Evolutionary conservation across 2,797 vertebrate species (phyloP).

Genomic region (Sebastes melanostomus): DNA sequence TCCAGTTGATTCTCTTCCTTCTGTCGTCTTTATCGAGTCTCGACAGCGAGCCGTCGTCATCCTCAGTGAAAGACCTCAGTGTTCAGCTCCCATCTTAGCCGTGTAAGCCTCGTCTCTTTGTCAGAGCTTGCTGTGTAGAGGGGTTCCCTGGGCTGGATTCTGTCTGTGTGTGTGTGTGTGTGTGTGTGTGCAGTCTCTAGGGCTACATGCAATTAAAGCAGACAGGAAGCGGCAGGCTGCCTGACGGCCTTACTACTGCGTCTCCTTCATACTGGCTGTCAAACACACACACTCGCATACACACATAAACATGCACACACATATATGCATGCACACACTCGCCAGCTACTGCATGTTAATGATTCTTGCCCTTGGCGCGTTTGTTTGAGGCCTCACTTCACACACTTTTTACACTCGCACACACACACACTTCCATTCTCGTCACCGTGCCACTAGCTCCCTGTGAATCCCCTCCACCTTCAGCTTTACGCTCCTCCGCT

Average conservation of each 20-base stretch:
- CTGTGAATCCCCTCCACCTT: conserved; percentile 9
- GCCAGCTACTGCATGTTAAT: conserved; percentile 60
- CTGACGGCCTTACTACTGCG: conserved; percentile 61
- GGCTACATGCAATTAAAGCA: conserved; percentile 74
- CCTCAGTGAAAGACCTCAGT: conserved; percentile 46
- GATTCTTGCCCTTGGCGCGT: conserved; percentile 49
- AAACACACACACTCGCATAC: conserved; percentile 31
- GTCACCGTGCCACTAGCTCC: conserved; percentile 5
- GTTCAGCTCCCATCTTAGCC: conserved; percentile 68
- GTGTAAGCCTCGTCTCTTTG: conserved; percentile 66
- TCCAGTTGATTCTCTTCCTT: conserved; percentile 19
- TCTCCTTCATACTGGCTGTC: conserved; percentile 57
- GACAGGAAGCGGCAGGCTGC: conserved; percentile 68
- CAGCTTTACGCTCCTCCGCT: background rate
- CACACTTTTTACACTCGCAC: conserved; percentile 14
- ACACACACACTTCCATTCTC: conserved; percentile 8
- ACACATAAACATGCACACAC: background rate
- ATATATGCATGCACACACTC: conserved; percentile 4
- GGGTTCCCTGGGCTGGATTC: conserved; percentile 58
- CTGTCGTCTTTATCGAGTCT: conserved; percentile 45
- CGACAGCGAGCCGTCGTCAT: conserved; percentile 44
- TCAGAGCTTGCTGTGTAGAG: conserved; percentile 58
- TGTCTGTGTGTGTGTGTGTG: conserved; percentile 23
- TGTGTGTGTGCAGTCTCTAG: conserved; percentile 44
- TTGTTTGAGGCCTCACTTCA: conserved; percentile 50